These are phyloP conservation scores for Drosophila elegans DNA, from an alignment of 1,140 invertebrate genomes.

Conservation along the genomic window DNA sequence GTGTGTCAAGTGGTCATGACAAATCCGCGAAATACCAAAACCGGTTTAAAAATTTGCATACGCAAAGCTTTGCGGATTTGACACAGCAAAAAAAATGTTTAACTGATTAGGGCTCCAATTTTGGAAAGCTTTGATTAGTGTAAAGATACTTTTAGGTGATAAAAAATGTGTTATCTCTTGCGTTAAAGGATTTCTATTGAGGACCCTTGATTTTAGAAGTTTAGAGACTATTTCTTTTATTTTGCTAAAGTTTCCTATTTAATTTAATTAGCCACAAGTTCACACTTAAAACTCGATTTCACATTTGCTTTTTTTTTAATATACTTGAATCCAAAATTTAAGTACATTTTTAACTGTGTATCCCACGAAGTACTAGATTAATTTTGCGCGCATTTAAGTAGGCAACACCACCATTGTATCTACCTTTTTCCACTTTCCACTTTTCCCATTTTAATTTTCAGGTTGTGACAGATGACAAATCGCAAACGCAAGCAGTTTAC, in stretches of 20 bases:
- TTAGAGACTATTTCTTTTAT: too few relatives aligned
- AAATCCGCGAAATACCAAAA: constrained; percentile 33
- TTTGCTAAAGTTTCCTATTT: too few relatives aligned
- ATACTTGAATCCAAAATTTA: background rate
- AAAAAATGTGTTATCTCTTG: too few relatives aligned
- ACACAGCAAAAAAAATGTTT: background rate
- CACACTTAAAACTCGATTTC: too few relatives aligned
- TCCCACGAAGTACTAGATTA: constrained; percentile 40
- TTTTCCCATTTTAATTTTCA: constrained; percentile 19
- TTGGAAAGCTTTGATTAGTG: background rate
- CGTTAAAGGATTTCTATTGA: too few relatives aligned
- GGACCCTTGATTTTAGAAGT: too few relatives aligned
- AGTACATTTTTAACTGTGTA: background rate
- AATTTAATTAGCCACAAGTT: too few relatives aligned
- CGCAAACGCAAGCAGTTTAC: constrained; percentile 60
- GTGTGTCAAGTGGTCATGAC: constrained; percentile 46
- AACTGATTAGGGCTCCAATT: too few relatives aligned
- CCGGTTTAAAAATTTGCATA: constrained; percentile 41
- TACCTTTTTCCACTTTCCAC: background rate
- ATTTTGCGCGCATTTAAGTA: constrained; percentile 38
- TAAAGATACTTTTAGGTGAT: too few relatives aligned
- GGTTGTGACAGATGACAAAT: constrained; percentile 60
- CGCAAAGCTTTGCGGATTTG: constrained; percentile 17
- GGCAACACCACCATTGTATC: background rate
- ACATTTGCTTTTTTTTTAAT: too few relatives aligned